Evolutionary conservation across 2,888 invertebrate species (phyloP), one percentile per base, ranked within the genome.

Genomic region (Halictus ligatus): DNA sequence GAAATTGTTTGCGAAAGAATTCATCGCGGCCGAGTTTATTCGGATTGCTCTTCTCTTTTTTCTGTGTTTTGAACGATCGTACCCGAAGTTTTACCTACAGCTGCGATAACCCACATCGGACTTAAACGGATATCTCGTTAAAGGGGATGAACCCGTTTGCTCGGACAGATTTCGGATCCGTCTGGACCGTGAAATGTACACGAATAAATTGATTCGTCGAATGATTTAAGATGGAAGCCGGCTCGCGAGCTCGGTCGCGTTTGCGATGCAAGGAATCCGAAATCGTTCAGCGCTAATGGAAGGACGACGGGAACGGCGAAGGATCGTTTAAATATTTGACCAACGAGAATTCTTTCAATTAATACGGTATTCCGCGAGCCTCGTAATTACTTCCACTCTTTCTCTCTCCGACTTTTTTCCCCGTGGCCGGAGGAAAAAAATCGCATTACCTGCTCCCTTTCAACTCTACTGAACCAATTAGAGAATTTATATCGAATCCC

Each of bases 101-200:
- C 15, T 18, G 4, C 67, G n/a, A 46, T 69, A 77, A 76, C 46
- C 64, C 25, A 76, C 48, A 64, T 29, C 10, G 46, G 18, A 18
- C 76, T 76, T 67, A 46, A 76, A 67, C 25, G 64, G 64, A 76
- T 67, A 48, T 76, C 13, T 21, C 29, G 46, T 76, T 76, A 76
- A 76, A 76, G 76, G 29, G 64, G n/a, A 77, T 13, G n/a, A 12
- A 7, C 54, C 29, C 25, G 25, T 64, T 29, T 64, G 15, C 29
- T 15, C 60, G 25, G 13, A 7, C 25, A 2, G 7, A 7, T n/a
- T 64, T 29, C 64, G 7, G 15, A 15, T 29, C 7, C 64, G 64
- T 29, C 64, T 6, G 64, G 64, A 15, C 64, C 64, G 29, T 29
- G 29, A 15, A 64, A 29, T 29, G 29, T 64, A 64, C 64, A 64